Evolutionary conservation across 2,888 invertebrate species (phyloP).

Genomic region (Drosophila formosana): DNA sequence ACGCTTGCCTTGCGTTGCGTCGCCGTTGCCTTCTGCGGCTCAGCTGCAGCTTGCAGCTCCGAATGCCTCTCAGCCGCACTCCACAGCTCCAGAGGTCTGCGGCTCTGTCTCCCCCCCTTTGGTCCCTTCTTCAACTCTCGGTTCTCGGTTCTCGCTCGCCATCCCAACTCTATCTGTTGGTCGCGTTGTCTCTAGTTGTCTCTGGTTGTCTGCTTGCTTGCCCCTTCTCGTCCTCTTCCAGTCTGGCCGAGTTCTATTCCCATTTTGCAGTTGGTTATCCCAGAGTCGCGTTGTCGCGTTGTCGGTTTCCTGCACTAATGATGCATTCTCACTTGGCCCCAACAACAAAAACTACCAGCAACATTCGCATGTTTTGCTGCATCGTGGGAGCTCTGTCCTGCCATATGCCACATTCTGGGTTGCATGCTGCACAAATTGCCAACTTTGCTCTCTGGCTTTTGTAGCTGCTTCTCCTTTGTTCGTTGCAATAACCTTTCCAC

Average conservation of each 20-base stretch:
- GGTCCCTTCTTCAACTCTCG: not conserved
- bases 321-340: constrained; percentile 57
- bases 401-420: constrained; percentile 37
- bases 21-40: constrained; percentile 12
- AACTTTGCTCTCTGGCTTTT: constrained; percentile 21
- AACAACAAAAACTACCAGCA: constrained; percentile 17
- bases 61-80: constrained; percentile 11
- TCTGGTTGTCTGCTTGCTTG: constrained; percentile 6
- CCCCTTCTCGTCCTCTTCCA: not conserved
- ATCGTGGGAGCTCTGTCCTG: constrained; percentile 41
- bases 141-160: not conserved
- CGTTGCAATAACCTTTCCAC: not conserved
- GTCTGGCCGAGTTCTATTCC: constrained; percentile 26
- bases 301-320: constrained; percentile 62
- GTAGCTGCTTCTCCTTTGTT: not conserved
- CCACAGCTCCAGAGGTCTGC: not conserved
- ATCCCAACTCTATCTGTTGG: constrained; percentile 22
- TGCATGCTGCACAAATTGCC: constrained; percentile 31
- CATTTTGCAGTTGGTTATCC: constrained; percentile 46
- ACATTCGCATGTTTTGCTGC: constrained; percentile 43
- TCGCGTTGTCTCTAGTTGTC: constrained; percentile 7
- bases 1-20: constrained; percentile 42
- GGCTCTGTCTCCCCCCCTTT: too few relatives aligned
- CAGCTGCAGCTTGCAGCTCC: constrained; percentile 27
- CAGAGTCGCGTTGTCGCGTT: constrained; percentile 34